Evolutionary conservation across 2,113 vertebrate genomes (phyloP).

Genomic region (Nothocercus nigrocapillus): DNA sequence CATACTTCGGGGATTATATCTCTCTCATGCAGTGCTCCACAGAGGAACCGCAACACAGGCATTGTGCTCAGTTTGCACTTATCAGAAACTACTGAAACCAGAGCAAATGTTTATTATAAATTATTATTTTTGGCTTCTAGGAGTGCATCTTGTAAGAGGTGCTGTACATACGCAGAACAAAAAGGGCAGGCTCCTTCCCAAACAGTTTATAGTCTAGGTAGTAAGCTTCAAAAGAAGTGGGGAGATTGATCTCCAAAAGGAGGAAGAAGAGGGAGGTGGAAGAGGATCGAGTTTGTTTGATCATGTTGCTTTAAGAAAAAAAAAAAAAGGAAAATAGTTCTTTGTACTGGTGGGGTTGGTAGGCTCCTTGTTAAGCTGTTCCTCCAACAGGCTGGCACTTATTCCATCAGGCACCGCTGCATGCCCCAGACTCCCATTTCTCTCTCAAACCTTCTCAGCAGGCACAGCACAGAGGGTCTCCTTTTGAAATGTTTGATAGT

Average conservation of each 20-base stretch:
- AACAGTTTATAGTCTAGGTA: not conserved
- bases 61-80: not conserved
- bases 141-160: not conserved
- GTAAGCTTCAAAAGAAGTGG: not conserved
- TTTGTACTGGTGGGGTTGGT: not conserved
- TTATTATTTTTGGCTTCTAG: constrained; percentile 20
- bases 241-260: not conserved
- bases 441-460: not conserved
- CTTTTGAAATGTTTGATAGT: not conserved
- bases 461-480: rapidly evolving
- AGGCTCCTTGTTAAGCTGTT: not conserved
- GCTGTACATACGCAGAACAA: constrained; percentile 11
- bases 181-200: not conserved
- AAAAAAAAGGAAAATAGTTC: not conserved
- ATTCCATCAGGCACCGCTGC: not conserved
- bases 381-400: not conserved
- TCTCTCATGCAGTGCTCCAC: not conserved
- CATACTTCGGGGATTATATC: not conserved
- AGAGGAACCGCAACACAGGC: not conserved
- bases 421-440: not conserved
- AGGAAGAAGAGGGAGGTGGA: not conserved
- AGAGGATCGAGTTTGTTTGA: not conserved
- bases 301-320: not conserved
- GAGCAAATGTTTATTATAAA: constrained; percentile 1
- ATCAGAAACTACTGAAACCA: not conserved